Percentiles rank a stretch among this genome's conserved stretches.
Evolutionary conservation across 2,113 vertebrate species (phyloP).

Genomic region (Xenopus laevis): DNA sequence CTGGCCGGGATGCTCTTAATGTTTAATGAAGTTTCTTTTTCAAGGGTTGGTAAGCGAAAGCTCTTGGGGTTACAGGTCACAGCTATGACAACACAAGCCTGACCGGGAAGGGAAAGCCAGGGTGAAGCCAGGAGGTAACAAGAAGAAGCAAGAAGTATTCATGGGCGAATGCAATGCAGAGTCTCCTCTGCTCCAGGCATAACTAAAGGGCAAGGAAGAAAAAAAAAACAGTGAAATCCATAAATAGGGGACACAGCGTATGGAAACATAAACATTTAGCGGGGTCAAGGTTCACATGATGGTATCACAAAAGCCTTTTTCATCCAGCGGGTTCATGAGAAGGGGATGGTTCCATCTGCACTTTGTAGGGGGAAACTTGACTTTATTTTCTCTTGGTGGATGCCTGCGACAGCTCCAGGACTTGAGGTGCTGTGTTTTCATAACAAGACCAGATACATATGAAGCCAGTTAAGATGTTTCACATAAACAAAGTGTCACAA

Average conservation of each 20-base stretch:
- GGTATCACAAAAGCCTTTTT: conserved; percentile 65
- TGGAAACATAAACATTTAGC: conserved; percentile 64
- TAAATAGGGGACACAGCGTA: conserved; percentile 44
- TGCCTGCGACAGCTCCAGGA: conserved; percentile 64
- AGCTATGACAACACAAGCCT: conserved; percentile 46
- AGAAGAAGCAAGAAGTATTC: conserved; percentile 10
- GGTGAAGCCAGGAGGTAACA: conserved; percentile 26
- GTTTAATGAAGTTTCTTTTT: conserved; percentile 41
- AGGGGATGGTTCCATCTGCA: conserved; percentile 61
- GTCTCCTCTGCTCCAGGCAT: conserved; percentile 28
- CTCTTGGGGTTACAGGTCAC: conserved; percentile 42
- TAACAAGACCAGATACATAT: conserved; percentile 69
- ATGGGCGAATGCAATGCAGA: conserved; percentile 35
- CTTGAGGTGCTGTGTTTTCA: conserved; percentile 70
- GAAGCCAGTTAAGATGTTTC: conserved; percentile 61
- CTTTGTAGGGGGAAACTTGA: conserved; percentile 63
- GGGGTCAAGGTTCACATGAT: conserved; percentile 66
- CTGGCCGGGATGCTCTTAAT: conserved; percentile 39
- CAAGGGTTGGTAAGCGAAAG: conserved; percentile 26
- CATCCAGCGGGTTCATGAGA: conserved; percentile 63
- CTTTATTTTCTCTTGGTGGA: conserved; percentile 71
- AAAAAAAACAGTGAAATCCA: conserved; percentile 43
- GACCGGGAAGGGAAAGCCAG: conserved; percentile 43
- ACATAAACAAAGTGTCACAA: conserved; percentile 66
- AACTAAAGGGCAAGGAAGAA: conserved; percentile 49